Conservation (phyloP, 2,797 vertebrate genomes). For the Neopelma chrysocephalum region DNA sequence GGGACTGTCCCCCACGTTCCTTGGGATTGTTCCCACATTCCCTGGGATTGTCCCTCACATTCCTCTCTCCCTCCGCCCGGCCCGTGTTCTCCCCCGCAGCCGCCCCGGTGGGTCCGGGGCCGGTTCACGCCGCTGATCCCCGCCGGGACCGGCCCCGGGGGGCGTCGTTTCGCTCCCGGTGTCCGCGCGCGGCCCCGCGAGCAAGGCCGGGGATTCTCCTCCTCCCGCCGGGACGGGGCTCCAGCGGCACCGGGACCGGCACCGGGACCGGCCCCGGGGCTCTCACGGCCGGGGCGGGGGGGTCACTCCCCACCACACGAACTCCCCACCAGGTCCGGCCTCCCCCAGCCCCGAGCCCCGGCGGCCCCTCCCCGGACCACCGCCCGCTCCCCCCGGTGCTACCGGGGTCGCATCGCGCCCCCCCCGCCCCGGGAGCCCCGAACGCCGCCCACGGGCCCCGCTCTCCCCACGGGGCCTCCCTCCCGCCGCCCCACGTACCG, state of each 20-base stretch:
- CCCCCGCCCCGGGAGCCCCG: not conserved
- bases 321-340: not conserved
- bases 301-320: not conserved
- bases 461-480: not conserved
- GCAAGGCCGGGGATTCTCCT: not conserved
- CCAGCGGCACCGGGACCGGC: not conserved
- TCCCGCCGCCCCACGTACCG: not conserved
- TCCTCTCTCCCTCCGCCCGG: not conserved
- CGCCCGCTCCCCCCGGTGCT: not conserved
- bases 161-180: not conserved
- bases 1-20: not conserved
- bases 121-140: too few species aligned
- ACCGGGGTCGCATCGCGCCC: not conserved
- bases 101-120: not conserved
- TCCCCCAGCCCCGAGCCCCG: not conserved
- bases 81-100: not conserved
- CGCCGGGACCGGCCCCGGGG: not conserved
- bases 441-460: not conserved
- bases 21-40: not conserved
- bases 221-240: not conserved
- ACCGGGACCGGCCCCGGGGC: too few species aligned
- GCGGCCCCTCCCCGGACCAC: not conserved
- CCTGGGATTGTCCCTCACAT: not conserved
- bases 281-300: not conserved
- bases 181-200: not conserved